Conservation (phyloP, 2,113 vertebrate species). For the Channa argus region DNA sequence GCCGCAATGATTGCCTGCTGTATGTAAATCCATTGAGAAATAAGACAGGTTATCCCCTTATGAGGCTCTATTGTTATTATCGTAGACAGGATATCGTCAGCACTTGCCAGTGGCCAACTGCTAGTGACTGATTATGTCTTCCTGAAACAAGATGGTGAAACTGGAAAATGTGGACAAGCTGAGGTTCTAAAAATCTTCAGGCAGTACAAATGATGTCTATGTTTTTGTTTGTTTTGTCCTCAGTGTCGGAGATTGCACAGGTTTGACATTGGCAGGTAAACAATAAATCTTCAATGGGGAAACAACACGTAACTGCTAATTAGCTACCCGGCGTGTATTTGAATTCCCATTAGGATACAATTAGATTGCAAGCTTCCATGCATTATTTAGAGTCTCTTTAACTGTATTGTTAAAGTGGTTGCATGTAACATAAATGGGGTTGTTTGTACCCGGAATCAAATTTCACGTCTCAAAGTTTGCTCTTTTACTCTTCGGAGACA, state of each 20-base stretch:
- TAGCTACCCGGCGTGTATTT: constrained; percentile 13
- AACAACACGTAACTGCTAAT: constrained; percentile 28
- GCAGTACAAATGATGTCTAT: constrained; percentile 24
- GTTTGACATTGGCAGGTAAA: constrained; percentile 41
- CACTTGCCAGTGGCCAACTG: constrained; percentile 64
- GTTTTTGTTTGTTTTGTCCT: constrained; percentile 36
- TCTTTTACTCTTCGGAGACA: too few species aligned
- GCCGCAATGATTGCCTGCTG: constrained; percentile 70
- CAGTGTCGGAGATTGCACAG: constrained; percentile 29
- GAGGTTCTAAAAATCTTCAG: constrained; percentile 42
- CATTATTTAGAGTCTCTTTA: constrained; percentile 8
- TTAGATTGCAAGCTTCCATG: neutral
- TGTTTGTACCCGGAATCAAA: too few species aligned
- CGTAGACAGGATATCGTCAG: constrained; percentile 52
- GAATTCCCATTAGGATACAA: constrained; percentile 16
- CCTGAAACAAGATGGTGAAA: constrained; percentile 53
- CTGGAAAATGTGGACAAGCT: constrained; percentile 61
- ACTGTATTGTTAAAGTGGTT: neutral
- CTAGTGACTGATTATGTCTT: constrained; percentile 61
- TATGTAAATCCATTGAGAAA: constrained; percentile 79
- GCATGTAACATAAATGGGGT: neutral
- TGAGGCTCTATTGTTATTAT: constrained; percentile 63
- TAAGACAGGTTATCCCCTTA: constrained; percentile 70
- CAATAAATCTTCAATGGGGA: constrained; percentile 23
- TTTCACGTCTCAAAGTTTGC: too few species aligned